These are phyloP conservation scores for Microchrysa polita DNA, from an alignment of 2,888 invertebrate species.

Conservation along the genomic window DNA sequence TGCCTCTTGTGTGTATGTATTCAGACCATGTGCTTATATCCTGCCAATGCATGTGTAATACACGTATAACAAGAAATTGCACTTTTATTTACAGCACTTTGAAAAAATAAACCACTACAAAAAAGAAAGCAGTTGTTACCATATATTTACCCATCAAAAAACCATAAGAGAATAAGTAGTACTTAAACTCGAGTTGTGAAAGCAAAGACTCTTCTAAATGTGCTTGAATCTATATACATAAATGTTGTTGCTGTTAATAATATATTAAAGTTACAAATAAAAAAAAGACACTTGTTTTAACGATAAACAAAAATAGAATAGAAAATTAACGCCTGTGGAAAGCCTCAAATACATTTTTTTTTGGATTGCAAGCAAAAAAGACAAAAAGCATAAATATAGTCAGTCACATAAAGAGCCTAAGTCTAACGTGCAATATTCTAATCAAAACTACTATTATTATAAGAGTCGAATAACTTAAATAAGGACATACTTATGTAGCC, in stretches of 20 bases:
- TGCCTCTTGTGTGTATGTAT: neutral
- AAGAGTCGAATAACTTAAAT: neutral
- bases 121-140: slow-evolving; percentile 17
- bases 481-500: neutral
- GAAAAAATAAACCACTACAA: neutral
- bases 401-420: neutral
- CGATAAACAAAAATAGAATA: slow-evolving; percentile 1
- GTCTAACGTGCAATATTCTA: neutral
- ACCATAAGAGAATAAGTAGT: no score
- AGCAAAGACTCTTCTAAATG: slow-evolving; percentile 32
- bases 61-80: neutral
- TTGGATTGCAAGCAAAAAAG: neutral
- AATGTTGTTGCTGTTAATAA: slow-evolving; percentile 37
- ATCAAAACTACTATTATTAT: neutral
- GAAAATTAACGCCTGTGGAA: no score
- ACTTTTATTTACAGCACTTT: slow-evolving; percentile 1
- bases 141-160: neutral
- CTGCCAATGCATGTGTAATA: neutral
- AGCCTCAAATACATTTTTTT: neutral
- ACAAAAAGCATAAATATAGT: neutral
- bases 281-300: no score
- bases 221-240: neutral
- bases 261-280: no score
- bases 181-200: slow-evolving; percentile 31
- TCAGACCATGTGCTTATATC: neutral